Evolutionary conservation across 2,888 invertebrate species (phyloP), one percentile per base, ranked within the genome.

Genomic region (Hyalella azteca): DNA sequence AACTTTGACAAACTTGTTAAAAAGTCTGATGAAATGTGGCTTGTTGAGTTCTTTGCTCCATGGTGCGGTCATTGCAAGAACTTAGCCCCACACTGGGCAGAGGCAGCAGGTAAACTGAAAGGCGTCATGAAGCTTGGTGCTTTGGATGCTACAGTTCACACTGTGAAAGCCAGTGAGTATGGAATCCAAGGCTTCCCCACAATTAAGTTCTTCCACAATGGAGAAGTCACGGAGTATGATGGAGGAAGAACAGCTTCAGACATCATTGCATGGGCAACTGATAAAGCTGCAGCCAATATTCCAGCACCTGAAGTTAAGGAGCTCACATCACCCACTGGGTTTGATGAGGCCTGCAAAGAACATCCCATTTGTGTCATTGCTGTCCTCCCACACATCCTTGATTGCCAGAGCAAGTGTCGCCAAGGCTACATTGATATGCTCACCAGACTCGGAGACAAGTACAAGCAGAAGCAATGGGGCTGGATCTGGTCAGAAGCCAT

Each of bases 1-100:
- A 99, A 99, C 90, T 99, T 99, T 88, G 94, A 97, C 85, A 93
- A 94, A 88, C 88, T 93, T 79, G 98, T 99, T 22, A 88, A 98
- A 85, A 91, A 95, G 86, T 96, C 96, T 75, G 95, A 98, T 22
- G 98, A 98, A 87, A 91, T 97, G 88, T 98, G 98, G 97, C 89
- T 99, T 85, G 96, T 99, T 1, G 98, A 98, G 89, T 98, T 99
- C 91, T 98, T 92, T 89, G 98, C 98, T 7, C 95, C 95, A 0
- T 97, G 97, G 94, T 97, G 97, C 88, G 96, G 97, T 5, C 97
- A 97, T 88, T 97, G 97, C 89, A 98, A 98, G 90, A 96, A 93
- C 87, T 90, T 99, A 78, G 98, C 94, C 79, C 98, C 98, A 0
- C 95, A 97, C 85, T 99, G 98, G 98, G 94, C 94, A 15, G 92